Evolutionary conservation across 2,888 invertebrate genomes (phyloP), one percentile per base, ranked within the genome.

Genomic region (Sipha maydis): DNA sequence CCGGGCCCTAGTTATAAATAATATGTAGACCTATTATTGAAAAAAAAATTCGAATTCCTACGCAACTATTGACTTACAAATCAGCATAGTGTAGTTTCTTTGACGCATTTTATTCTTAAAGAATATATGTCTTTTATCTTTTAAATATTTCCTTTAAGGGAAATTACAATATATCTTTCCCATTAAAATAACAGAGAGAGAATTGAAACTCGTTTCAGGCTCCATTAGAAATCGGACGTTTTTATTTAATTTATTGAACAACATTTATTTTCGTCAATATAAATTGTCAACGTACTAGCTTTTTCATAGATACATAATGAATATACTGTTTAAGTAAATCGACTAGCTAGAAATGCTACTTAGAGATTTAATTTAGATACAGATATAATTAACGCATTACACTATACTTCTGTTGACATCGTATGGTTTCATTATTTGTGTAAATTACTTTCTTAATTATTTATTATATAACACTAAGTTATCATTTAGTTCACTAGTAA

Each of bases 131-230:
- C 25, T 34, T 76, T 61, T 41, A 8, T 77, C 67, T 77, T 85
- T 77, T 69, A 31, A 78, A 85, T 78, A 85, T 34, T 78, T 69
- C 69, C 78, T 69, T 78, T 85, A 78, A 54, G 69, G 85, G 19
- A 34, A 54, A 78, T 69, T 76, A 78, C 77, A 78, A 78, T 69
- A 34, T 28, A 5, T 54, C 8, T 67, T 9, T 77, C 69, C 67
- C 48, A 48, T 41, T 77, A 78, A 69, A 28, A 76, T 77, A 67
- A 48, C 75, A n/a, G 8, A 21, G 11, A 78, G 25, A 69, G 48
- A 21, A 67, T 14, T 21, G 17, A 67, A 54, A 85, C 48, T 84
- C 41, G 76, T 85, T 78, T 78, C 48, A 48, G 31, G n/a, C n/a
- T 69, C 19, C 85, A 48, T 85, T 77, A 67, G 48, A 85, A 67